Evolutionary conservation across 1,140 invertebrate species (phyloP), one percentile per base, ranked within the genome.

Genomic region (Lucilia sericata): DNA sequence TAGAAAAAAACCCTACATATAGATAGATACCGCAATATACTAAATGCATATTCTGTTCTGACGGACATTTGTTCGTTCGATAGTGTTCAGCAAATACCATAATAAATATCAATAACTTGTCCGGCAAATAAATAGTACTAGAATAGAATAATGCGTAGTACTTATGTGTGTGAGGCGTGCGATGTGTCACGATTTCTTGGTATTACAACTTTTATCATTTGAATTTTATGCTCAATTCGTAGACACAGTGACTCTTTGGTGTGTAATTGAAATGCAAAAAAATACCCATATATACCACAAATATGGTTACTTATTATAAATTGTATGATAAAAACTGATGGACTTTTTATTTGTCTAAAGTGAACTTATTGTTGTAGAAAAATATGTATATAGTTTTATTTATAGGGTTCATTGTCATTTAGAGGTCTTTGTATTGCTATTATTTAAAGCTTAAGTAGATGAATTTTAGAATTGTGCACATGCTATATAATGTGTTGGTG

Each of bases 321-420:
- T 55, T 55, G 51, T 12, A 55, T 55, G 51, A n/a, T 55, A 55
- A 13, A 55, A 55, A 55, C 4, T 12, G 12, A 42, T 42, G 42
- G 5, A 42, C 42, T 42, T 42, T 42, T 42, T 55, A 55, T 55
- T 17, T 55, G 51, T 55, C 7, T 55, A n/a, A 55, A 17, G 17
- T 55, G 51, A 55, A 55, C 51, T 30, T 55, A 55, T 55, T 55
- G 51, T 55, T 55, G 13, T 17, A 55, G 10, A 60, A 60, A 12
- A 60, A 5, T 60, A 60, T 17, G 2, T 14, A 60, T 3, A 60
- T 60, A 10, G 9, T 70, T 70, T 70, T 70, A 70, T 70, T 21
- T 70, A 70, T 25, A 70, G 21, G 19, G 65, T 70, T 70, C 65
- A 70, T 70, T 70, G 65, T 70, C 65, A 70, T 70, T 70, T 70